Base-by-base conservation (phyloP, 92 coral and sea anemone species). In the Epizoanthus stellaris region DNA sequence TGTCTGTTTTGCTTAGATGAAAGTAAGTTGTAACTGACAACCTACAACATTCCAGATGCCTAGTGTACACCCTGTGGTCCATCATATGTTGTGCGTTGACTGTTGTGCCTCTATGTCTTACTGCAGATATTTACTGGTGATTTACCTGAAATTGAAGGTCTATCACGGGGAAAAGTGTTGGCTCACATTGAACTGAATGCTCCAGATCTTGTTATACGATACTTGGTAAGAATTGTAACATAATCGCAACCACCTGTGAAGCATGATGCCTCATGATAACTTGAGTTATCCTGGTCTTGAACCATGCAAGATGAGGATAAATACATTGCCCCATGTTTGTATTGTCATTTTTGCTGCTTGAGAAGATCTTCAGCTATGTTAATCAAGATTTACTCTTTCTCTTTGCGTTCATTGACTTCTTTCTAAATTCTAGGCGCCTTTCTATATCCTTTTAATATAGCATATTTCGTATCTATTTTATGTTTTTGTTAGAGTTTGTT, bases 111-210 rank as follows among this genome's bases (percentile, higher is more conserved):
- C 40, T 70, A 16, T 38, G 53, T 34, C 80, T 49, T 5, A 72
- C 47, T 83, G 40, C 69, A 97, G 99, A 97, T 97, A 82, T 97
- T 97, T 75, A 97, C 99, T 14, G 99, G 95, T 67, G 99, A 97
- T 73, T 85, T 97, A 63, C 99, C 98, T n/a, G 99, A 97, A 84
- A 96, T 97, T 0, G 99, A 97, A 76, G 88, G 98, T 17, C 85
- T 97, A 23, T 98, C 99, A 30, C 89, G 99, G 6, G 97, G 90
- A 19, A 88, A 94, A 85, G 99, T 97, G 15, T 81, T 97, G 77
- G 91, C 93, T 40, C 99, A 94, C 66, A 94, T 97, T 76, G 98
- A 97, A 85, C 94, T 89, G 81, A 89, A 89, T 79, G 99, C 99
- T 2, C 94, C 92, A 53, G 93, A 90, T 12, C 69, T 94, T 52